Evolutionary conservation across 2,113 vertebrate species (phyloP), one percentile per base, ranked within the genome.

Genomic region (Thunnus maccoyii): DNA sequence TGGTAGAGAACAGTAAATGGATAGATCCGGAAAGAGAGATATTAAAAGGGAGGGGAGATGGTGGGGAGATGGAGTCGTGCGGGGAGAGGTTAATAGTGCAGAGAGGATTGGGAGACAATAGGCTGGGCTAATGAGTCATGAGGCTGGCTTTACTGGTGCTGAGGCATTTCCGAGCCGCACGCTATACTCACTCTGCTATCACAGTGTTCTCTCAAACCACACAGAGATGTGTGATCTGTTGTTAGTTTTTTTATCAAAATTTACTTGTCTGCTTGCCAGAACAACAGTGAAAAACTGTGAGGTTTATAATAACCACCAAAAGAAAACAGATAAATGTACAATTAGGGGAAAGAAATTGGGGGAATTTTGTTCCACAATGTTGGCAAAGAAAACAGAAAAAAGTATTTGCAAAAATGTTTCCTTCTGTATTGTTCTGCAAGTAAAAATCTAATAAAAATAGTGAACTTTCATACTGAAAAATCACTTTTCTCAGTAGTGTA

Each of bases 81-180:
- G 25, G 65, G 57, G 51, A 69, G 86, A 76, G 88, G 82, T 87
- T 81, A 86, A 86, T 32, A 88, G 84, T 81, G 83, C 83, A 81
- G 64, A 76, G 82, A 85, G 89, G 84, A 88, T 89, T 85, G 83
- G 65, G 83, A 88, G 80, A 93, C 89, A 93, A 91, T 89, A 64
- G 91, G 5, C 55, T 18, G 64, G 58, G 47, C 69, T 88, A 91
- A 88, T 92, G 91, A 86, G 64, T 87, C 88, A 83, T 89, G 85
- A 83, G 51, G 65, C 58, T 9, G 80, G 89, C 72, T 91, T 91
- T 78, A 72, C 78, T 86, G 47, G 55, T 81, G 84, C 86, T 84
- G 76, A 88, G 78, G 60, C 68, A 81, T 81, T 92, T 90, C 89
- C 72, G 41, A 78, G 61, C 81, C 3, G 73, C 72, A 61, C 41